Percentiles rank a stretch among this genome's conserved stretches.
Evolutionary conservation across 2,797 vertebrate genomes (phyloP).

Genomic region (Chiloscyllium punctatum): DNA sequence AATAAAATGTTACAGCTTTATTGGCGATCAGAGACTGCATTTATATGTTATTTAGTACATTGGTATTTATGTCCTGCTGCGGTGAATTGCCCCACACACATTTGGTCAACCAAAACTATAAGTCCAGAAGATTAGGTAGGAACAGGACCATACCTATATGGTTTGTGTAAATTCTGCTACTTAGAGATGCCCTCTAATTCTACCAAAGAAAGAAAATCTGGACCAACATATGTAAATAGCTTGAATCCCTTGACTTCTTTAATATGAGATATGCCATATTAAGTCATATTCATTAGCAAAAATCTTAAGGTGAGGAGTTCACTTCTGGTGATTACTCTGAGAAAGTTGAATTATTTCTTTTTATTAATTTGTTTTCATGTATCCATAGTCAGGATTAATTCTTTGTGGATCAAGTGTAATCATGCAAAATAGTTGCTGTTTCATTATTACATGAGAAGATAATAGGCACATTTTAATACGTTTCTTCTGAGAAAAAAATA

Average conservation of each 20-base stretch:
- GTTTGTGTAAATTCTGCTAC: neutral
- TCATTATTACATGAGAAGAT: neutral
- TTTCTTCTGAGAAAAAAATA: neutral
- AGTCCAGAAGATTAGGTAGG: neutral
- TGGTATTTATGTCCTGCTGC: neutral
- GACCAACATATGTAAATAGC: neutral
- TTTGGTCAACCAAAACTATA: neutral
- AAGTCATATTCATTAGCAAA: conserved; percentile 2
- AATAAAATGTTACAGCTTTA: neutral
- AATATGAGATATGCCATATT: neutral
- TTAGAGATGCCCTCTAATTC: neutral
- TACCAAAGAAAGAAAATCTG: neutral
- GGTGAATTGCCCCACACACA: neutral
- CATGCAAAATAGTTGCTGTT: neutral
- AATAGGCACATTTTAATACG: neutral
- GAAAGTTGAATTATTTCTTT: neutral
- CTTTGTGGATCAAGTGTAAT: neutral
- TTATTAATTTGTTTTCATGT: neutral
- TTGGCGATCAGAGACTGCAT: neutral
- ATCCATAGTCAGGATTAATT: neutral
- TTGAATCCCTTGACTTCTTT: neutral
- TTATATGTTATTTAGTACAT: neutral
- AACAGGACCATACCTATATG: neutral
- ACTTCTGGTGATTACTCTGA: neutral
- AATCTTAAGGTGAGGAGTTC: neutral